Base-by-base conservation (phyloP, 2,888 invertebrate genomes). In the Hydraecia micacea region DNA sequence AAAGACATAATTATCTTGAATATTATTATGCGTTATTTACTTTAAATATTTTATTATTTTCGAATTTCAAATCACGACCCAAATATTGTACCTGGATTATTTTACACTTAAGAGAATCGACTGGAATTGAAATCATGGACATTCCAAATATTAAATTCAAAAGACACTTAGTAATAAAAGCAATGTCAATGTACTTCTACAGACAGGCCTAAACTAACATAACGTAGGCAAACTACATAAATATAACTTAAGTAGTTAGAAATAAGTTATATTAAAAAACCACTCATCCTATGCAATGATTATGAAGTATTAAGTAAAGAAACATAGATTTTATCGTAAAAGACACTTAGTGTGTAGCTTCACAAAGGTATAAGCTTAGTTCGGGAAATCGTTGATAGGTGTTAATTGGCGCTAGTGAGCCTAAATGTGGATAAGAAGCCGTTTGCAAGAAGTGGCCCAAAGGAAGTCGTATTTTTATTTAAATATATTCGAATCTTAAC, bases 211-310 rank as follows among this genome's bases (percentile, higher is more conserved):
- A 58, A 58, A n/a, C n/a, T 58, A 80, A 78, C 21, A 75, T 36
- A 55, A 36, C 71, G 8, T 76, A 70, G 39, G 11, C 72, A 58
- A 68, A 69, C 69, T 75, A 73, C 32, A 49, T 4, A 55, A 55
- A 55, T 55, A 42, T 71, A 60, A 58, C 46, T 71, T 62, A 75
- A 67, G 46, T 83, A 78, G 18, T 58, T 65, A 71, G 15, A 58
- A 25, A 13, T 84, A 80, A 73, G 70, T 76, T 66, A 68, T 58
- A 18, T 58, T 74, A 65, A 72, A n/a, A 71, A 75, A 63, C 46
- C 76, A 80, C 77, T 75, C 55, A 81, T 65, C 69, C 65, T 79
- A 86, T 73, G 75, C 79, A 79, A 89, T 81, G 69, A 86, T 80
- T 83, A 83, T 88, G 70, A 86, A 77, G 72, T 89, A 80, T 52